These are phyloP conservation scores for Xiphophorus hellerii DNA, from an alignment of 2,113 vertebrate species.

Conservation along the genomic window DNA sequence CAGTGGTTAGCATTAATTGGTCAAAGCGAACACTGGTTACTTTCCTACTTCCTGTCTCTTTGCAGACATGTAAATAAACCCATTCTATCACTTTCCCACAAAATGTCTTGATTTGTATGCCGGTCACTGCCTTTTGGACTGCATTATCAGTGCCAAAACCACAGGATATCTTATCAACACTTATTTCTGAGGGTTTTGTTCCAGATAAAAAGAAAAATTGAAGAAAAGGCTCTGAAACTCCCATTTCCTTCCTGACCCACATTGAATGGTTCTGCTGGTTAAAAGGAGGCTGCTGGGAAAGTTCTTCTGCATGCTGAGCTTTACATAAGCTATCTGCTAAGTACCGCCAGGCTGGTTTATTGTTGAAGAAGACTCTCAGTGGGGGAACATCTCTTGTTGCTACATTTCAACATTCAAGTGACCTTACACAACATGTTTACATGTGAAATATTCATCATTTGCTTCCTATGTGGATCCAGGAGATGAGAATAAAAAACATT, in stretches of 20 bases:
- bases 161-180: background rate
- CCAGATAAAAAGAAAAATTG: background rate
- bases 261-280: background rate
- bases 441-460: constrained; percentile 45
- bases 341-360: constrained; percentile 14
- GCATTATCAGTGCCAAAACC: background rate
- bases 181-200: background rate
- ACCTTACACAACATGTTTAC: constrained; percentile 66
- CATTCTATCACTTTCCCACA: no score
- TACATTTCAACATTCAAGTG: constrained; percentile 56
- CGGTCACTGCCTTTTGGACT: background rate
- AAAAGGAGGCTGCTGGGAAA: constrained; percentile 51
- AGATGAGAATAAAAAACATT: constrained; percentile 61
- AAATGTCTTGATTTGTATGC: background rate
- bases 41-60: background rate
- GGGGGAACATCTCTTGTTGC: constrained; percentile 24
- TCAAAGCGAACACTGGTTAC: background rate
- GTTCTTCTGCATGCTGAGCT: constrained; percentile 55
- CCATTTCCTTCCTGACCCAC: constrained; percentile 1
- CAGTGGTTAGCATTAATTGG: background rate
- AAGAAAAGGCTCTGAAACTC: background rate
- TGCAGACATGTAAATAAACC: constrained; percentile 1
- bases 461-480: constrained; percentile 37
- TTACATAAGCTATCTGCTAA: constrained; percentile 18
- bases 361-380: constrained; percentile 26